Conservation (phyloP, 2,888 invertebrate genomes). For the Dioctria rufipes region DNA sequence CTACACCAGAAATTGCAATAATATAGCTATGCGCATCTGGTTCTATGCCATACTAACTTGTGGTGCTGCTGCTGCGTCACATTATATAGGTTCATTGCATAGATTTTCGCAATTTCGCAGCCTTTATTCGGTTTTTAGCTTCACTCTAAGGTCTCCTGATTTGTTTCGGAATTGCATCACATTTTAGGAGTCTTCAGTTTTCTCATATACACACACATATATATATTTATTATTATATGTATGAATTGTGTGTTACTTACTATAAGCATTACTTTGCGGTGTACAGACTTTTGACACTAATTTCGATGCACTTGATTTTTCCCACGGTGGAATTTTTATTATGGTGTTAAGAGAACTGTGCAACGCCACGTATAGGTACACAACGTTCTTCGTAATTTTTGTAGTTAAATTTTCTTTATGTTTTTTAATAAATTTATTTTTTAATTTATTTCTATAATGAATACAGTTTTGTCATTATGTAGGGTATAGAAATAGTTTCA, state of each 20-base stretch:
- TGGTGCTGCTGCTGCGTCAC: conserved; percentile 22
- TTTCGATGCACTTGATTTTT: neutral
- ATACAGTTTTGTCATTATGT: too few species aligned
- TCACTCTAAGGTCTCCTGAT: conserved; percentile 23
- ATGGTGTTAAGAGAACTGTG: too few species aligned
- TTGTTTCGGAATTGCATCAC: conserved; percentile 49
- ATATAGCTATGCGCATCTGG: conserved; percentile 30
- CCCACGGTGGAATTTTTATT: neutral
- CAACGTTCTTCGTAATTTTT: too few species aligned
- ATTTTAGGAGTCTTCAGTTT: neutral
- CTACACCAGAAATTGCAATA: conserved; percentile 47
- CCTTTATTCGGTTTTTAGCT: conserved; percentile 34
- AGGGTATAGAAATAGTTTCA: too few species aligned
- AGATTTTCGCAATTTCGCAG: conserved; percentile 32
- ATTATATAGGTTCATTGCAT: conserved; percentile 7
- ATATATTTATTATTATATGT: neutral
- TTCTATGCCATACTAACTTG: conserved; percentile 4
- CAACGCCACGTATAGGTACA: too few species aligned
- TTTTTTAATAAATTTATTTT: too few species aligned
- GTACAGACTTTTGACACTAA: neutral
- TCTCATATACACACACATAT: too few species aligned
- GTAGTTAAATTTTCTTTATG: too few species aligned
- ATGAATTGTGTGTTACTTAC: neutral
- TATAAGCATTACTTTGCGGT: too few species aligned
- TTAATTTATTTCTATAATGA: too few species aligned